phyloP scores from a whole-genome alignment of 2,888 invertebrate genomes.

The Lasioglossum vierecki region DNA sequence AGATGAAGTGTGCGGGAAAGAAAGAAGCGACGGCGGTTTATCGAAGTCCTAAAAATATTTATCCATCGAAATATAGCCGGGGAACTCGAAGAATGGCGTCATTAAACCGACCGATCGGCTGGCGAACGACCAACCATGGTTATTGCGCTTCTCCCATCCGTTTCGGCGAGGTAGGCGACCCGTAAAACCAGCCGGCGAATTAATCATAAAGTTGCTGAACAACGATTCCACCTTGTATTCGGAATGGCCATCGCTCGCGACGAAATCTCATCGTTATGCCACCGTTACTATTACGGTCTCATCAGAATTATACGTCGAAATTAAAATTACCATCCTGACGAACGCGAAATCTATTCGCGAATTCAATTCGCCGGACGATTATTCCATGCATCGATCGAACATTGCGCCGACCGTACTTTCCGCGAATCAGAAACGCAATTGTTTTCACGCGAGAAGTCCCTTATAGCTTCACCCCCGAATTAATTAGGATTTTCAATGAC shows the following conservation, averaged over 20 bases:
- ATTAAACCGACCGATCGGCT: conserved; percentile 20
- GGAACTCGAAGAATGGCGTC: neutral
- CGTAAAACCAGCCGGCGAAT: conserved; percentile 14
- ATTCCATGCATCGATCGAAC: neutral
- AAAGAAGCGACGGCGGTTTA: conserved; percentile 5
- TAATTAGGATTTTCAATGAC: neutral
- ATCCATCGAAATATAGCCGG: neutral
- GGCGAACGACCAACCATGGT: conserved; percentile 22
- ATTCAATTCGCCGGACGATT: neutral
- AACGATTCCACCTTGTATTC: neutral
- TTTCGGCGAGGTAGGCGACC: neutral
- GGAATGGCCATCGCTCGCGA: neutral
- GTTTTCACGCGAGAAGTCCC: neutral
- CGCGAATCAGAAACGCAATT: neutral
- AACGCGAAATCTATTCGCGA: neutral
- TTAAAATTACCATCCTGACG: neutral
- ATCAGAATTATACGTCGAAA: neutral
- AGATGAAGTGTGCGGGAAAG: neutral
- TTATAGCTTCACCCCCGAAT: neutral
- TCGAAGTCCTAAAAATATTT: conserved; percentile 29
- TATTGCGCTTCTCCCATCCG: conserved; percentile 4
- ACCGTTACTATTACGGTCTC: neutral
- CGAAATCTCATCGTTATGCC: neutral
- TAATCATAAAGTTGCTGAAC: conserved; percentile 22
- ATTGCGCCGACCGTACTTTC: neutral